These are phyloP conservation scores for Oostethus manadensis DNA, from an alignment of 2,113 vertebrate species.

Conservation along the genomic window DNA sequence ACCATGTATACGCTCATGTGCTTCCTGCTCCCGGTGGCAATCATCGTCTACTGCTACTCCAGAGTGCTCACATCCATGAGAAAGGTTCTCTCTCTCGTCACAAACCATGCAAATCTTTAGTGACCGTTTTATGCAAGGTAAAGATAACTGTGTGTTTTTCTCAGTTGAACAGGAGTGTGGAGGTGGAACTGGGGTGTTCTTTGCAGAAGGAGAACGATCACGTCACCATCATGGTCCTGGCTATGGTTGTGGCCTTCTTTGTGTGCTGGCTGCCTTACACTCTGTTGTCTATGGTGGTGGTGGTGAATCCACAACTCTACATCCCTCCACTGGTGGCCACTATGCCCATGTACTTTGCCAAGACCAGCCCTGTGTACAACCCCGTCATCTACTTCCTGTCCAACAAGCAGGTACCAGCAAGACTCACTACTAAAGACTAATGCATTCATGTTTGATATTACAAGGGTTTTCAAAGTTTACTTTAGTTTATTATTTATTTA, in stretches of 20 bases:
- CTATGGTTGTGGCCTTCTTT: conserved; percentile 67
- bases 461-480: neutral
- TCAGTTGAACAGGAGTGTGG: conserved; percentile 71
- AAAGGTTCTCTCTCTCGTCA: conserved; percentile 42
- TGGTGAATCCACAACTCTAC: conserved; percentile 58
- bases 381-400: conserved; percentile 73
- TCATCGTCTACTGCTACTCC: conserved; percentile 67
- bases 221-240: conserved; percentile 65
- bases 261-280: conserved; percentile 75
- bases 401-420: conserved; percentile 66
- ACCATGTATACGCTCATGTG: conserved; percentile 66
- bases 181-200: conserved; percentile 63
- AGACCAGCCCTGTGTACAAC: conserved; percentile 73
- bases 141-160: conserved; percentile 4
- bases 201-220: conserved; percentile 63
- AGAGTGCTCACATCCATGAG: conserved; percentile 53
- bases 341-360: conserved; percentile 74
- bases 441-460: neutral
- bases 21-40: conserved; percentile 51
- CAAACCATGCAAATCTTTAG: neutral
- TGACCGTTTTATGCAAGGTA: neutral
- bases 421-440: neutral
- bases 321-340: conserved; percentile 71
- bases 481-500: too few relatives aligned
- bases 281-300: conserved; percentile 62